A percentile compares a stretch with the other conserved stretches of the same genome.
Conservation (phyloP, 2,113 vertebrate genomes). For the Phocoena phocoena region DNA sequence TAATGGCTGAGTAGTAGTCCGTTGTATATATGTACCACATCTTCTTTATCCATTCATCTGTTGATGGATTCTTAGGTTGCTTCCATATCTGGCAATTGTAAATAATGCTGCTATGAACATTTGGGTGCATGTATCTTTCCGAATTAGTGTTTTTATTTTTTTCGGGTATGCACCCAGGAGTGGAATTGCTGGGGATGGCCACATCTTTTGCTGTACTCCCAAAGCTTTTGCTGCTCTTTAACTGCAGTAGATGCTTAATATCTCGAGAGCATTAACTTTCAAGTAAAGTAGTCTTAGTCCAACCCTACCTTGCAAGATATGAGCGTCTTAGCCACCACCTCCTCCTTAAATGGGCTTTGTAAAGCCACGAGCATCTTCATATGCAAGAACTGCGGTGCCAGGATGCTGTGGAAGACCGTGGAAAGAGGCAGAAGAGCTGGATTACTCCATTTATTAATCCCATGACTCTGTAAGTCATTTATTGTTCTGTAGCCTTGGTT, state of each 20-base stretch:
- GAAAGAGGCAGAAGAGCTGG: background rate
- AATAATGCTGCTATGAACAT: background rate
- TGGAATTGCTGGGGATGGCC: background rate
- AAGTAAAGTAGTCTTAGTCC: background rate
- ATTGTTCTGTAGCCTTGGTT: background rate
- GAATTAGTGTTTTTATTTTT: background rate
- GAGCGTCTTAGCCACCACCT: background rate
- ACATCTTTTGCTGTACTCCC: background rate
- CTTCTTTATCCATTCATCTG: too few species aligned
- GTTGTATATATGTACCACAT: background rate
- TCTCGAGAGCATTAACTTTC: background rate
- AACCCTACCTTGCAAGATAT: background rate
- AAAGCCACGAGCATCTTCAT: background rate
- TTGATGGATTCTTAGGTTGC: too few species aligned
- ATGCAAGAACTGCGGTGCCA: background rate
- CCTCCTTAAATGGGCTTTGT: background rate
- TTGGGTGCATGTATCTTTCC: background rate
- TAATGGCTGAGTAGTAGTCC: too few species aligned
- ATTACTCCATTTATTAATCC: rapidly evolving
- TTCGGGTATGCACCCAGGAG: background rate
- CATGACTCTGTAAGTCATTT: background rate
- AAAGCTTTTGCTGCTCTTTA: background rate
- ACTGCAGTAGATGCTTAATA: background rate
- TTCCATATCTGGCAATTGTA: background rate
- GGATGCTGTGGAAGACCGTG: background rate